Base-by-base conservation (phyloP, 1,140 invertebrate species). In the Hydropsyche tenuis region DNA sequence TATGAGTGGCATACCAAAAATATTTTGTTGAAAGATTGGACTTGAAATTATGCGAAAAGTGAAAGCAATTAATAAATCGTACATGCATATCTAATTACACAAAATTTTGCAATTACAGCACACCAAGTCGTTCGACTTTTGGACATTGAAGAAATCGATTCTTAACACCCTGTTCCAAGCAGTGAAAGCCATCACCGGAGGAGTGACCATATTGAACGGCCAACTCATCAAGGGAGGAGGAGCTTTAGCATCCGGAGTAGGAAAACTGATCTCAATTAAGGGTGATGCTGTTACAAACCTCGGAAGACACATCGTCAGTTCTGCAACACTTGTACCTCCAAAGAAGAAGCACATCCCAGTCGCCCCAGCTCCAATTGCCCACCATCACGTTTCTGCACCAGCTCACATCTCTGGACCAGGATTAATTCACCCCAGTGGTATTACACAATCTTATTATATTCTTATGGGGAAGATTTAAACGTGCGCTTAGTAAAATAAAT, bases 201-300 rank as follows among this genome's bases (percentile, higher is more conserved):
- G 93, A 25, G 90, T 94, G 1, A 89, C 94, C 1, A 93, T 93
- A 5, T 85, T 94, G 18, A 94, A 93, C 79, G 93, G 93, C 2
- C 92, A 94, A 80, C 81, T 95, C 3, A 91, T 94, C 75, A 95
- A 94, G 82, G 93, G 92, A 18, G 89, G 93, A 66, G 93, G 93
- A 18, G 90, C 91, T 51, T 80, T 93, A 6, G 86, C 93, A 4
- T 86, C 89, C 0, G 90, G 91, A 0, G 88, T 92, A 74, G 93
- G 93, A 16, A 91, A 90, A 80, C 83, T 92, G 22, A 88, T 94
- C 71, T 87, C 86, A 1, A 86, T 85, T 2, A 89, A 90, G 75
- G 93, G 93, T 11, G 91, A 94, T 64, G 90, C 88, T 18, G 90
- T 94, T 66, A 88, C 90, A 37, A 88, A 90, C 66, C 83, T 93